Conservation (phyloP, 1,140 invertebrate genomes). For the Chironomus striatipennis region DNA sequence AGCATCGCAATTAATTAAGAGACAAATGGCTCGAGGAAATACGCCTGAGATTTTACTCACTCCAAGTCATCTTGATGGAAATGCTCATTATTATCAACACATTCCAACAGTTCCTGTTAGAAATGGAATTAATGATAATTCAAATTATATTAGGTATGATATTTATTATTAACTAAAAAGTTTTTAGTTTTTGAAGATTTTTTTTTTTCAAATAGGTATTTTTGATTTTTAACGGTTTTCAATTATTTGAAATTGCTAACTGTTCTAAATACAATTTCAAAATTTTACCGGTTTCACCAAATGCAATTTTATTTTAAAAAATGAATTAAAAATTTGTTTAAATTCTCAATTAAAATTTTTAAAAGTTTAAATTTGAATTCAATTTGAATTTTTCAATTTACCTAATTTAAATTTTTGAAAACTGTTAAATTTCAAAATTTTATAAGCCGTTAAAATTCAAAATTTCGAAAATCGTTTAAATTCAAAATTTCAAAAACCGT, state of each 20-base stretch:
- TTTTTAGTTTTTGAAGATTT: too few relatives aligned
- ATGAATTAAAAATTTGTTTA: too few relatives aligned
- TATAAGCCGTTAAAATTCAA: too few relatives aligned
- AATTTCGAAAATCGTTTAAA: neutral
- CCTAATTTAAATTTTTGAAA: too few relatives aligned
- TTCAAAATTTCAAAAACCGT: neutral
- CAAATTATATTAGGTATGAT: neutral
- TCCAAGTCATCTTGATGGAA: constrained; percentile 53
- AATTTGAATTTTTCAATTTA: too few relatives aligned
- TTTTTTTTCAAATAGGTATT: neutral
- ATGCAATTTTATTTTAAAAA: too few relatives aligned
- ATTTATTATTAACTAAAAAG: too few relatives aligned
- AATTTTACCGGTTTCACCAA: too few relatives aligned
- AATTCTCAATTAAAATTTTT: too few relatives aligned
- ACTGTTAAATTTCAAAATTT: too few relatives aligned
- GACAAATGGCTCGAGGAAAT: constrained; percentile 48
- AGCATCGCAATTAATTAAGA: constrained; percentile 5
- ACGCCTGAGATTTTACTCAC: constrained; percentile 69
- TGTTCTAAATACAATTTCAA: too few relatives aligned
- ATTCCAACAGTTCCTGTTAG: neutral
- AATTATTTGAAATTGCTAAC: neutral
- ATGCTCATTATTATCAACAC: neutral
- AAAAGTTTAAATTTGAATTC: too few relatives aligned
- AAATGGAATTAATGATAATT: neutral
- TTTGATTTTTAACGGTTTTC: neutral